Evolutionary conservation across 2,797 vertebrate genomes (phyloP), one percentile per base, ranked within the genome.

Genomic region (Phaenicophaeus curvirostris): DNA sequence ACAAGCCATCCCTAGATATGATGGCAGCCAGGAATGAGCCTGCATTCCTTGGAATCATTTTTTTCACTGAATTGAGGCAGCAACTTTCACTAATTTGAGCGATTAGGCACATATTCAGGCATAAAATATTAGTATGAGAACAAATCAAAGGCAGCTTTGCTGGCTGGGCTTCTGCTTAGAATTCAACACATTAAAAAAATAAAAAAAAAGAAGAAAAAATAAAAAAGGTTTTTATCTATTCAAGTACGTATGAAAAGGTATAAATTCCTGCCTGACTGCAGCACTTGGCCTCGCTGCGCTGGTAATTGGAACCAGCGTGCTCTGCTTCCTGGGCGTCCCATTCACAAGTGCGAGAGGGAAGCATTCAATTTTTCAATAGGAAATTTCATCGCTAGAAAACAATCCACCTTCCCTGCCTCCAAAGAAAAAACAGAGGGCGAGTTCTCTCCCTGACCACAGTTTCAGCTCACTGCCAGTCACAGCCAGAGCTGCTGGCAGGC

Each of bases 281-380:
- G 79, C 63, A 90, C 77, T 95, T 81, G 92, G 83, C 63, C 91
- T 87, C 7, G 13, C 87, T 58, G 85, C 0, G 48, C 75, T 35
- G 30, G 68, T 91, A 94, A 96, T 93, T 93, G 88, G 94, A 96
- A 90, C 61, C 87, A 59, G 77, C 2, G 12, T 35, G 67, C 66
- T 77, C 59, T 0, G 3, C 87, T 90, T 86, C 74, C 82, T 7
- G 4, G 87, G 90, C 1, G 0, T 72, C 93, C 89, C 77, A 85
- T 92, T 90, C 92, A 96, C 77, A 23, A 66, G 72, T n/a, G 7
- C 9, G 3, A 81, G 39, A 79, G 81, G 94, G 93, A 96, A 96
- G 72, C 68, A 23, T 94, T 94, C 83, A 74, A 65, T 91, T 92
- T 87, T 89, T 89, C 85, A 94, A 94, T n/a, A 86, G 83, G 78